These are phyloP conservation scores for Odontesthes bonariensis DNA, from an alignment of 2,113 vertebrate genomes.

Conservation along the genomic window DNA sequence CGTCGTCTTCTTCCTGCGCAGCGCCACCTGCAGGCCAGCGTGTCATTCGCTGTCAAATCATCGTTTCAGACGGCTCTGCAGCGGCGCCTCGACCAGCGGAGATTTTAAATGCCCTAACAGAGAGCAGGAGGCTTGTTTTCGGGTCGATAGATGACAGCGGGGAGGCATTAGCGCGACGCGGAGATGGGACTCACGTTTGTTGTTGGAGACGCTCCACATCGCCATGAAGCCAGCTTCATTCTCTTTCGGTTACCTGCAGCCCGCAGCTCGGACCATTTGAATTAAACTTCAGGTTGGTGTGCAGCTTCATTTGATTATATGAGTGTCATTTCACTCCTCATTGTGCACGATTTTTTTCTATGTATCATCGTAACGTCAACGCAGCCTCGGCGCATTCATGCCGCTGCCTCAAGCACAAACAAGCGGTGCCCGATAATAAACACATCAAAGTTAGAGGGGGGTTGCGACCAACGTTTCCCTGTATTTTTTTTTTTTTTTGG, in stretches of 20 bases:
- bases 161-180: neutral
- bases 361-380: neutral
- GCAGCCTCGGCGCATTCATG: neutral
- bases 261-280: constrained; percentile 41
- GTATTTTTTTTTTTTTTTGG: neutral
- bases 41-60: neutral
- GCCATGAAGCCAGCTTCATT: constrained; percentile 53
- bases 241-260: constrained; percentile 59
- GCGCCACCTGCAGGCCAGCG: constrained; percentile 48
- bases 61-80: neutral
- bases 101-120: neutral
- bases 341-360: neutral
- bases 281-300: constrained; percentile 64
- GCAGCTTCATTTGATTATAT: neutral
- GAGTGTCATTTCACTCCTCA: neutral
- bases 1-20: neutral
- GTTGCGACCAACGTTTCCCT: neutral
- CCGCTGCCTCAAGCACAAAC: neutral
- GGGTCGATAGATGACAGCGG: constrained; percentile 10
- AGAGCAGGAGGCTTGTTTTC: neutral
- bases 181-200: constrained; percentile 45
- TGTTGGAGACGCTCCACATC: constrained; percentile 37
- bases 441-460: constrained; percentile 21
- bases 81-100: constrained; percentile 21
- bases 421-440: constrained; percentile 6